Percentiles rank a stretch among this genome's conserved stretches.
These are phyloP conservation scores for Connochaetes taurinus DNA, from an alignment of 2,113 vertebrate species.

Conservation along the genomic window DNA sequence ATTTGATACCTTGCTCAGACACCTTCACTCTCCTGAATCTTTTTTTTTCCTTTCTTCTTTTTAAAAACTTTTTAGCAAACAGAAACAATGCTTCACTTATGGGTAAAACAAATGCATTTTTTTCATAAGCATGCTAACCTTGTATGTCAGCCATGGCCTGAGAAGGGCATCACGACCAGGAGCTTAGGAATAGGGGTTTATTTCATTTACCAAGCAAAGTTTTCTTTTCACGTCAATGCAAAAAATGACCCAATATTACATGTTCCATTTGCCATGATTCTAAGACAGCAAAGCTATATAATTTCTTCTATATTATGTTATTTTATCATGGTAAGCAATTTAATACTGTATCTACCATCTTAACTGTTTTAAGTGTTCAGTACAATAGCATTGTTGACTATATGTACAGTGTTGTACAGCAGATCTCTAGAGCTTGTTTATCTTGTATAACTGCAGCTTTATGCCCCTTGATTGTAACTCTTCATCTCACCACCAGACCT, in stretches of 20 bases:
- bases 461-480: not conserved
- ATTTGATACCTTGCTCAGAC: not conserved
- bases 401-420: not conserved
- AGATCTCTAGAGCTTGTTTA: not conserved
- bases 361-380: not conserved
- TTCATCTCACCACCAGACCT: not conserved
- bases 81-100: slow-evolving; percentile 55
- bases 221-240: slow-evolving; percentile 44
- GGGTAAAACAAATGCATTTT: slow-evolving; percentile 64
- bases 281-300: slow-evolving; percentile 47
- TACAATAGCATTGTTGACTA: not conserved
- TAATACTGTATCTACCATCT: not conserved
- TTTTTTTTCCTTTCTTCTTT: not conserved
- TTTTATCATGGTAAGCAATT: not conserved
- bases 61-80: not conserved
- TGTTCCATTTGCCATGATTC: slow-evolving; percentile 54
- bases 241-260: slow-evolving; percentile 31
- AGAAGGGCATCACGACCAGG: not conserved
- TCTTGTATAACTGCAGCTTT: not conserved
- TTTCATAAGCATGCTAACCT: not conserved
- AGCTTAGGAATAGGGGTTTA: not conserved
- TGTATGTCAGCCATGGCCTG: not conserved
- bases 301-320: slow-evolving; percentile 51
- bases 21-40: not conserved
- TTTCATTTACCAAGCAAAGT: not conserved